Conservation (phyloP, 30 jellyfish, hydroid and myxozoan genomes). For the Aurelia aurita region DNA sequence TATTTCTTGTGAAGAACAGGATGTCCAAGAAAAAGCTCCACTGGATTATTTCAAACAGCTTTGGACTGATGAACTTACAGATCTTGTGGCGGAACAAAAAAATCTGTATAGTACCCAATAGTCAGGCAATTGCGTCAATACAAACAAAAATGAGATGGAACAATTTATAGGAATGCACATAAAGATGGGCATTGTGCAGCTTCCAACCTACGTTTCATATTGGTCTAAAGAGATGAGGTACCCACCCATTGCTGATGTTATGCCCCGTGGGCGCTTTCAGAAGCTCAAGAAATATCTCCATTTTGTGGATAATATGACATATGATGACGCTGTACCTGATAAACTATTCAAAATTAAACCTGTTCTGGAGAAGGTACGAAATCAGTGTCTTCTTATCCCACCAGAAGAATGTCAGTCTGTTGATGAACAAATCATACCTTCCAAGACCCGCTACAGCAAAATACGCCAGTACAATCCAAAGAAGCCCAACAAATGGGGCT, state of each 20-base stretch:
- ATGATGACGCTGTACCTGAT: constrained; percentile 8
- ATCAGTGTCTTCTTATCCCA: constrained; percentile 11
- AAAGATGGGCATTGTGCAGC: constrained; percentile 58
- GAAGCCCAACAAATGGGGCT: constrained; percentile 78
- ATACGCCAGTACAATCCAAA: constrained; percentile 66
- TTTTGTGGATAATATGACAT: constrained; percentile 53
- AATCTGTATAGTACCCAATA: constrained; percentile 58
- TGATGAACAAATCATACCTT: constrained; percentile 66
- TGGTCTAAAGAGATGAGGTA: constrained; percentile 65
- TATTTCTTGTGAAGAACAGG: constrained; percentile 14
- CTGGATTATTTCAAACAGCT: constrained; percentile 12
- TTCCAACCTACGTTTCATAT: constrained; percentile 53
- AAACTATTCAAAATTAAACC: constrained; percentile 58
- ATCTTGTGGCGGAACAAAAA: constrained; percentile 52
- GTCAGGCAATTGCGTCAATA: constrained; percentile 22
- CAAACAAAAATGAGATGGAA: constrained; percentile 30
- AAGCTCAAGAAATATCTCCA: constrained; percentile 43
- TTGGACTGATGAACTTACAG: constrained; percentile 20
- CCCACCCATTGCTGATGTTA: constrained; percentile 69
- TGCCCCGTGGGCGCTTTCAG: constrained; percentile 63
- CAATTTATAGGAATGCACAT: constrained; percentile 68
- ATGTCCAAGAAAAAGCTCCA: constrained; percentile 13
- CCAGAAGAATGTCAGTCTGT: constrained; percentile 72
- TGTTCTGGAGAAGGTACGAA: constrained; percentile 27
- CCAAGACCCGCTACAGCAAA: constrained; percentile 59